phyloP scores from a whole-genome alignment of 1,140 invertebrate species.

The Archivesica marissinica region DNA sequence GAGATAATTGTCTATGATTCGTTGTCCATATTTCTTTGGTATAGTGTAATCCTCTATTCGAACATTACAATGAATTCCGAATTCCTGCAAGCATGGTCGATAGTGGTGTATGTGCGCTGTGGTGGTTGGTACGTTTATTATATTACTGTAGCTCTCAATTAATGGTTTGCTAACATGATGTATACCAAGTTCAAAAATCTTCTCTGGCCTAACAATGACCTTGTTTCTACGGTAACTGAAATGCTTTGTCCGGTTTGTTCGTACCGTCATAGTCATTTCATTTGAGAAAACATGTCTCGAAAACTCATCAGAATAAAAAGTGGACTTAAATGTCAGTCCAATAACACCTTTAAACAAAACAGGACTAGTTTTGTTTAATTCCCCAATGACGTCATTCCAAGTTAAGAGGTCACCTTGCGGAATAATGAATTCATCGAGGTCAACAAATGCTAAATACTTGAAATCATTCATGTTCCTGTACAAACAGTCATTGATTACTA shows the following conservation, averaged over 20 bases:
- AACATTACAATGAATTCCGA: slow-evolving; percentile 43
- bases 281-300: slow-evolving; percentile 44
- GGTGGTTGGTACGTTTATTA: slow-evolving; percentile 84
- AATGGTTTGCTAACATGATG: slow-evolving; percentile 72
- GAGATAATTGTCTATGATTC: slow-evolving; percentile 40
- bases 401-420: slow-evolving; percentile 60
- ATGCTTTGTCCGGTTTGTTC: slow-evolving; percentile 45
- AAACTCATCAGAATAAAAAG: slow-evolving; percentile 64
- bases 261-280: slow-evolving; percentile 22
- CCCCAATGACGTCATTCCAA: slow-evolving; percentile 66
- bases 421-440: slow-evolving; percentile 76
- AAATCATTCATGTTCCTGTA: slow-evolving; percentile 71
- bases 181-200: slow-evolving; percentile 77
- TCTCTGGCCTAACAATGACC: slow-evolving; percentile 67
- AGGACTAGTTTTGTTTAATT: neutral
- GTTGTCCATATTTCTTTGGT: slow-evolving; percentile 38
- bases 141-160: slow-evolving; percentile 19
- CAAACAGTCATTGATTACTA: slow-evolving; percentile 77
- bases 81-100: slow-evolving; percentile 80
- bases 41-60: slow-evolving; percentile 9
- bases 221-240: slow-evolving; percentile 66
- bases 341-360: neutral
- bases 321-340: slow-evolving; percentile 68
- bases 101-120: slow-evolving; percentile 96
- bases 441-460: slow-evolving; percentile 69